These are phyloP conservation scores for Antechinus flavipes DNA, from an alignment of 2,113 vertebrate species.

Conservation along the genomic window DNA sequence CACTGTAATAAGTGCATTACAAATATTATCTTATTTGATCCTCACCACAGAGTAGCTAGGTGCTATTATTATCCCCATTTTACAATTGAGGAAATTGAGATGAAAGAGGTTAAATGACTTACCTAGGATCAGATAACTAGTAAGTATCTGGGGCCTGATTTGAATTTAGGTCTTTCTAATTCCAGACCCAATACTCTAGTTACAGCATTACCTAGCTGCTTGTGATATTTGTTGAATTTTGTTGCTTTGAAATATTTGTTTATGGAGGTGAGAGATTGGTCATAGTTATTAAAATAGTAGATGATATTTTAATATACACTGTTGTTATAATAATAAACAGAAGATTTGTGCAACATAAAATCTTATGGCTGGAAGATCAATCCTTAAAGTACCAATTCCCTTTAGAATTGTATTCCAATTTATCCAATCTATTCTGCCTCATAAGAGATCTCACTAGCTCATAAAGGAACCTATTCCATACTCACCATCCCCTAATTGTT, in stretches of 20 bases:
- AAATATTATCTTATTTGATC: neutral
- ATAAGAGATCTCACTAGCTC: neutral
- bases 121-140: neutral
- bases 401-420: neutral
- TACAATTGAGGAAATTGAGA: neutral
- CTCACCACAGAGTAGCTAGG: neutral
- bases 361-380: neutral
- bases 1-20: neutral
- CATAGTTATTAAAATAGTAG: neutral
- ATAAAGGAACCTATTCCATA: neutral
- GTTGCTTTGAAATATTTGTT: neutral
- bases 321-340: too few relatives aligned
- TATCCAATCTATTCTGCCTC: neutral
- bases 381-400: neutral
- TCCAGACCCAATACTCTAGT: neutral
- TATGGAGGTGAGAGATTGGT: neutral
- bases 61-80: neutral
- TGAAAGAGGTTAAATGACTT: neutral
- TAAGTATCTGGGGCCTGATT: neutral
- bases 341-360: neutral
- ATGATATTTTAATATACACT: rapidly evolving
- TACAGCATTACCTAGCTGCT: neutral
- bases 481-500: neutral
- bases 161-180: neutral
- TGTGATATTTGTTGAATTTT: neutral